These are phyloP conservation scores for Pongo abelii DNA, from an alignment of 2,113 vertebrate species.

Conservation along the genomic window DNA sequence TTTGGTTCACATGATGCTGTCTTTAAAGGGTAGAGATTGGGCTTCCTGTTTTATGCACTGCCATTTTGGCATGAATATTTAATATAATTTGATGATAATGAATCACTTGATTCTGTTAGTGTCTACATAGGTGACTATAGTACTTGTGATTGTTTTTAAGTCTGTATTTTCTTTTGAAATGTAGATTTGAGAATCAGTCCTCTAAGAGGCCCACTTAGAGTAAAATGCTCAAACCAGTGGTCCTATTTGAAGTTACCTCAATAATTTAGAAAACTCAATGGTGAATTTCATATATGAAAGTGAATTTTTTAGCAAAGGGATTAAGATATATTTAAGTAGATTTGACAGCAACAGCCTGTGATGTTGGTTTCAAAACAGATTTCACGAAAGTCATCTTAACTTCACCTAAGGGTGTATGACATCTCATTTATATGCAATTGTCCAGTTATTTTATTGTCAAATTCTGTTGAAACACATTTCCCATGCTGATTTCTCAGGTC, in stretches of 20 bases:
- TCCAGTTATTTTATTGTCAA: background rate
- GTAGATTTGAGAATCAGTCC: background rate
- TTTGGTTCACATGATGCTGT: background rate
- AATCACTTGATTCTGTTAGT: background rate
- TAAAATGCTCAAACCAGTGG: background rate
- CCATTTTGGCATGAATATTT: background rate
- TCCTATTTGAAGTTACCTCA: background rate
- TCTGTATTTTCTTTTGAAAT: conserved; percentile 40
- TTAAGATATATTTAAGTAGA: background rate
- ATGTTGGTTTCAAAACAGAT: background rate
- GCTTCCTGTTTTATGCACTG: background rate
- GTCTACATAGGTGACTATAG: background rate
- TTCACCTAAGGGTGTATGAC: background rate
- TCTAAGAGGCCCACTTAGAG: background rate
- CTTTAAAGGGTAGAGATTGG: background rate
- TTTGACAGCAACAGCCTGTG: background rate
- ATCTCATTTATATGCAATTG: background rate
- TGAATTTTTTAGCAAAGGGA: background rate
- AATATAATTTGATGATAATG: background rate
- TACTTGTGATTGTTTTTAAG: conserved; percentile 6
- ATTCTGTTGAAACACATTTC: background rate
- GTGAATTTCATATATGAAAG: background rate
- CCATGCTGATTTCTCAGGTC: background rate
- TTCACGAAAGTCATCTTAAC: background rate
- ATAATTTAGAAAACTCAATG: background rate